phyloP scores from a whole-genome alignment of 1,140 invertebrate species.

The Caerostris extrusa region DNA sequence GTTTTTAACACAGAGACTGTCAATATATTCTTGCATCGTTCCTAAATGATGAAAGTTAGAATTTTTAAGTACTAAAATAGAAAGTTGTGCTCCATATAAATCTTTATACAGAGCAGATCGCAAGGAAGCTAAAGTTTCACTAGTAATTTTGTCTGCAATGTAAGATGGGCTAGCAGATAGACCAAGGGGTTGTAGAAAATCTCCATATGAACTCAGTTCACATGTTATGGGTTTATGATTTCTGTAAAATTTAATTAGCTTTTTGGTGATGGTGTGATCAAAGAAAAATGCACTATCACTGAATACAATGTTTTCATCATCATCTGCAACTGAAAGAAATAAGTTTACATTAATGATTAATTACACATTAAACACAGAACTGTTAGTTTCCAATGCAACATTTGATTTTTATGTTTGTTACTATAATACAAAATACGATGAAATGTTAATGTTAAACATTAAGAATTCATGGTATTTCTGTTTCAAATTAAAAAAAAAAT shows the following conservation, averaged over 20 bases:
- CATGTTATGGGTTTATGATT: constrained; percentile 80
- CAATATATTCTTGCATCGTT: constrained; percentile 82
- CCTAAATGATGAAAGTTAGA: constrained; percentile 83
- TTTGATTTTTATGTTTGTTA: too few species aligned
- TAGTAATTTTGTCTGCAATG: constrained; percentile 79
- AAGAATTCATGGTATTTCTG: too few species aligned
- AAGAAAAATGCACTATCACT: constrained; percentile 83
- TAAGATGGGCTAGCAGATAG: constrained; percentile 80
- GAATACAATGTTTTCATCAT: constrained; percentile 80
- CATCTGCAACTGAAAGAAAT: neutral
- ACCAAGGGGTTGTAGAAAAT: constrained; percentile 83
- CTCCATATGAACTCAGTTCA: constrained; percentile 83
- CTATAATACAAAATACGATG: too few species aligned
- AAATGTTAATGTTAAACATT: too few species aligned
- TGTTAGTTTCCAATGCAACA: too few species aligned
- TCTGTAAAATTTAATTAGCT: constrained; percentile 81
- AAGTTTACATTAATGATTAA: neutral
- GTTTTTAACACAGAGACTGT: constrained; percentile 80
- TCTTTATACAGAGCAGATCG: constrained; percentile 80
- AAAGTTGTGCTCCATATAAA: constrained; percentile 80
- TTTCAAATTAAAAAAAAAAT: too few species aligned
- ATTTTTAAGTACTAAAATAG: constrained; percentile 81
- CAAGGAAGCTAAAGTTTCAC: constrained; percentile 80
- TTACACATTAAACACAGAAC: neutral
- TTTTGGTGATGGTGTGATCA: constrained; percentile 80